These are phyloP conservation scores for Salminus brasiliensis DNA, from an alignment of 2,113 vertebrate species.

Conservation along the genomic window DNA sequence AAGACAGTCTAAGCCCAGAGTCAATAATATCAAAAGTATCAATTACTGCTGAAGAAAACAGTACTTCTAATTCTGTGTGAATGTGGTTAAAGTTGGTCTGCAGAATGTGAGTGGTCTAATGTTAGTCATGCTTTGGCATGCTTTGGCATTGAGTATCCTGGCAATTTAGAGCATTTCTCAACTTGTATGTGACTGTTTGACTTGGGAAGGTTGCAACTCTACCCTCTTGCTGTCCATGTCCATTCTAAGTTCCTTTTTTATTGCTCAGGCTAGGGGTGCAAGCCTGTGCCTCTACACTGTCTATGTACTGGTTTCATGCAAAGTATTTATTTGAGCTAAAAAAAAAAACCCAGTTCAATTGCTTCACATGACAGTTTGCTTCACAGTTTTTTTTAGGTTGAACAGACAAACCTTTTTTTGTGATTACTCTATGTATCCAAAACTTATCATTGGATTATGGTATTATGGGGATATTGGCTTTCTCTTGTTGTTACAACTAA, in stretches of 20 bases:
- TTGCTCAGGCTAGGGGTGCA: conserved; percentile 1
- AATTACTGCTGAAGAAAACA: background rate
- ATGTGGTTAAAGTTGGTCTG: background rate
- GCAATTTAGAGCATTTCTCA: conserved; percentile 8
- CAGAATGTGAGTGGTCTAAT: background rate
- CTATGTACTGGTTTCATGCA: no score
- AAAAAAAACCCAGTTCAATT: no score
- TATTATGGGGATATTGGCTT: no score
- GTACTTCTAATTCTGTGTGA: background rate
- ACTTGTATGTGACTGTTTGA: conserved; percentile 17
- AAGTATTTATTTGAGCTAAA: no score
- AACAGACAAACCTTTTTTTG: no score
- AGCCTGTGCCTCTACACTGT: background rate
- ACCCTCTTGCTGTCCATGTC: conserved; percentile 14
- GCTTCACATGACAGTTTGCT: no score
- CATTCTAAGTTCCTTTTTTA: background rate
- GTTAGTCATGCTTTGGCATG: background rate
- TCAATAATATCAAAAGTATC: background rate
- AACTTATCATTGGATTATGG: no score
- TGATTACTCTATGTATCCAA: no score
- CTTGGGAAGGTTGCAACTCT: conserved; percentile 21
- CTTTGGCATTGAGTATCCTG: conserved; percentile 3
- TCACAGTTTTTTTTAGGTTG: no score
- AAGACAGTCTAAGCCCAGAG: no score
- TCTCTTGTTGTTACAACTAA: no score